A percentile compares a stretch with the other conserved stretches of the same genome.
Evolutionary conservation across 2,888 invertebrate species (phyloP).

Genomic region (Drosophila meridionalis): DNA sequence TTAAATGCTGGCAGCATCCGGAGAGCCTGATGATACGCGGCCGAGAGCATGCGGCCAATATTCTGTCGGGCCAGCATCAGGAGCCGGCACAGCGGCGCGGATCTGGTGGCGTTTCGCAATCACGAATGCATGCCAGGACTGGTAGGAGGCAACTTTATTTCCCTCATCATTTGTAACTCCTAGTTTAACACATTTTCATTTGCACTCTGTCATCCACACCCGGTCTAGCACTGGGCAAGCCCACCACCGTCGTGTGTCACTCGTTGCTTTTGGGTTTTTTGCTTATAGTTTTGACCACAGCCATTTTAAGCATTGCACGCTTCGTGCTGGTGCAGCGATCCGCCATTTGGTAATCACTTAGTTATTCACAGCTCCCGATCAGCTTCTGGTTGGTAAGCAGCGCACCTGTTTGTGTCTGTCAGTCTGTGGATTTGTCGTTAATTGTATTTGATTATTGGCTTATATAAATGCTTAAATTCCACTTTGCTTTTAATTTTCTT

Average conservation of each 20-base stretch:
- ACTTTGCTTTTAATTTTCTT: background rate
- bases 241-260: slow-evolving; percentile 62
- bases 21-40: slow-evolving; percentile 92
- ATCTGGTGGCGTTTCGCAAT: slow-evolving; percentile 56
- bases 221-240: slow-evolving; percentile 63
- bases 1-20: slow-evolving; percentile 92
- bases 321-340: slow-evolving; percentile 43
- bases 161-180: slow-evolving; percentile 4
- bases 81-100: slow-evolving; percentile 80
- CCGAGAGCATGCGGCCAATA: slow-evolving; percentile 91
- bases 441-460: background rate
- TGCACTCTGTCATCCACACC: slow-evolving; percentile 21
- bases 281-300: slow-evolving; percentile 60
- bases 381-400: slow-evolving; percentile 46
- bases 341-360: slow-evolving; percentile 45
- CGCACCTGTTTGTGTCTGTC: slow-evolving; percentile 22
- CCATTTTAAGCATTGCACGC: slow-evolving; percentile 59
- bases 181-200: slow-evolving; percentile 20
- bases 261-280: slow-evolving; percentile 70
- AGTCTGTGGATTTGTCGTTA: background rate
- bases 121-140: slow-evolving; percentile 67
- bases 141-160: slow-evolving; percentile 56
- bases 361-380: slow-evolving; percentile 14
- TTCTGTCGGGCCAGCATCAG: slow-evolving; percentile 90
- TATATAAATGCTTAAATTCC: background rate